Evolutionary conservation across 2,888 invertebrate genomes (phyloP).

Genomic region (Leptinotarsa rubiginosa): DNA sequence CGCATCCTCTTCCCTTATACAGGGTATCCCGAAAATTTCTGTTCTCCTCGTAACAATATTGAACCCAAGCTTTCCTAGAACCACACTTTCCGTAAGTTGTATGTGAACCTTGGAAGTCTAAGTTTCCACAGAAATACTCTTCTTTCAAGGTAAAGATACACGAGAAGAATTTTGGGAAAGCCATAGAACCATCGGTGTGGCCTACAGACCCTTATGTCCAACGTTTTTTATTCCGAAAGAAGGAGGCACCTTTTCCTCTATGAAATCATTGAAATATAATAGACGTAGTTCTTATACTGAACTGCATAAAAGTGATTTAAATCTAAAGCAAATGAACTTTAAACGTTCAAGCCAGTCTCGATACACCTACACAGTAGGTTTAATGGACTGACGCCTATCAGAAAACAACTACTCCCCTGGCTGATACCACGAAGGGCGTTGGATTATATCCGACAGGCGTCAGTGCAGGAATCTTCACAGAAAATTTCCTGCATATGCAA

Average conservation of each 20-base stretch:
- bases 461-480: no score
- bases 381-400: no score
- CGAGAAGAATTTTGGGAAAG: no score
- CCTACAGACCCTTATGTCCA: no score
- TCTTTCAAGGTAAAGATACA: background rate
- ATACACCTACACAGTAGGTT: no score
- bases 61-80: constrained; percentile 3
- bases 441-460: no score
- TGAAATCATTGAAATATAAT: background rate
- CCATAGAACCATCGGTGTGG: no score
- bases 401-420: no score
- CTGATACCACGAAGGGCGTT: no score
- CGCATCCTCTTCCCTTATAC: background rate
- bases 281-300: background rate
- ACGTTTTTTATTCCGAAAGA: constrained; percentile 5
- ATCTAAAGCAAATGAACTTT: no score
- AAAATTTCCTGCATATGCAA: no score
- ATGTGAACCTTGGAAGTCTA: background rate
- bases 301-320: background rate
- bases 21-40: background rate
- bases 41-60: background rate
- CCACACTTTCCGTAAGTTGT: constrained; percentile 1
- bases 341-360: no score
- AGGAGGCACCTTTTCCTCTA: background rate
- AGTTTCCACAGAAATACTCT: background rate